phyloP scores from a whole-genome alignment of 2,797 vertebrate species.

The Xerus rutilus region DNA sequence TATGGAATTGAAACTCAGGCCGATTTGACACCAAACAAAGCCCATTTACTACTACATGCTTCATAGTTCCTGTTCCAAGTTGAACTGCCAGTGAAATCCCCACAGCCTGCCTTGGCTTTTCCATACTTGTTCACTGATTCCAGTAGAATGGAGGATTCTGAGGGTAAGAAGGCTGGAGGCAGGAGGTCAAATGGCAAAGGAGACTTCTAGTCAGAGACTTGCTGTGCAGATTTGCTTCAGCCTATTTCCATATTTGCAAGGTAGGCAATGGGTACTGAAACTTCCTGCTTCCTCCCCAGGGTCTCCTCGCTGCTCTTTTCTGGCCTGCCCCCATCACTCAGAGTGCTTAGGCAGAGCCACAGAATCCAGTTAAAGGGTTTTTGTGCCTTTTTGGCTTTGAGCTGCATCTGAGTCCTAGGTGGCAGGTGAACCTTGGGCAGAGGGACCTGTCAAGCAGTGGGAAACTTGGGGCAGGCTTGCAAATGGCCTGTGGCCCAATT shows the following conservation, averaged over 20 bases:
- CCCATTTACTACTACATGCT: background rate
- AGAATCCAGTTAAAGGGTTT: background rate
- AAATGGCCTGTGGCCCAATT: background rate
- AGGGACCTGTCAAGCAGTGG: background rate
- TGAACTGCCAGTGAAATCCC: background rate
- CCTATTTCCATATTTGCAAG: slow-evolving; percentile 58
- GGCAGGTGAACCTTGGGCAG: background rate
- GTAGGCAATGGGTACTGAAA: slow-evolving; percentile 40
- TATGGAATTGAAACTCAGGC: background rate
- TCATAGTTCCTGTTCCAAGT: background rate
- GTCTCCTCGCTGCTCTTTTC: slow-evolving; percentile 45
- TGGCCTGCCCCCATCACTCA: slow-evolving; percentile 1
- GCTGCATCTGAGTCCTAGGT: slow-evolving; percentile 14
- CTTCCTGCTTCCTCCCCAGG: slow-evolving; percentile 47
- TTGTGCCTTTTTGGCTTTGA: background rate
- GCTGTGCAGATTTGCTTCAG: background rate
- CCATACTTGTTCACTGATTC: background rate
- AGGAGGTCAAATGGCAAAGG: background rate
- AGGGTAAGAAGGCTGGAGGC: background rate
- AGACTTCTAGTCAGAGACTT: slow-evolving; percentile 22
- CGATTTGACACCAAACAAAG: background rate
- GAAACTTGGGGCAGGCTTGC: slow-evolving; percentile 22
- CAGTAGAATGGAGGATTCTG: background rate
- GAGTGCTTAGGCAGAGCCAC: background rate
- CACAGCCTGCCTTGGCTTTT: background rate